These are phyloP conservation scores for Okamejei kenojei DNA, from an alignment of 2,797 vertebrate species.

Conservation along the genomic window DNA sequence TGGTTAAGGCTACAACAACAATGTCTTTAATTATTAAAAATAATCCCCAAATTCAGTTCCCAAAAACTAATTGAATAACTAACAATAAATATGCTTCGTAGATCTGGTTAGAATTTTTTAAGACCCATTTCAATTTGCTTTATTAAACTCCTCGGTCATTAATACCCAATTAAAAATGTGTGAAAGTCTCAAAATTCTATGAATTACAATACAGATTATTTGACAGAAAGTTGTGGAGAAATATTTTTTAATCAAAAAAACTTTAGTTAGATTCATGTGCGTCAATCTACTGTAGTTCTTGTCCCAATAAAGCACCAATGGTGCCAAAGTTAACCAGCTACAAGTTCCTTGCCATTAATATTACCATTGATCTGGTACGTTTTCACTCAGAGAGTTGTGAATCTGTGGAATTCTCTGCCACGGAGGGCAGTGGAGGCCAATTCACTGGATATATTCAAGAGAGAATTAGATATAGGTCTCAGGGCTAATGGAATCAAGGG, in stretches of 20 bases:
- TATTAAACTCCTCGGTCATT: background rate
- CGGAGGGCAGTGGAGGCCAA: no score
- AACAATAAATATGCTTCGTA: background rate
- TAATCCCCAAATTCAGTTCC: background rate
- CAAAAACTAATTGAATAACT: slow-evolving; percentile 23
- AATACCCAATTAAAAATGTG: background rate
- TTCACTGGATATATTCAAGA: no score
- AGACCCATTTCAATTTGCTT: background rate
- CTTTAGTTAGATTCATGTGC: background rate
- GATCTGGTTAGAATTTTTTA: background rate
- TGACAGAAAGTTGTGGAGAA: background rate
- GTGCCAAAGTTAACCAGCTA: no score
- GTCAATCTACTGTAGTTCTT: background rate
- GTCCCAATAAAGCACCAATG: no score
- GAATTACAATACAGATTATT: background rate
- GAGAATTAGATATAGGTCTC: no score
- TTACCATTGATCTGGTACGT: no score
- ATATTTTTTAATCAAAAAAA: background rate
- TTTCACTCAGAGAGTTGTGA: no score
- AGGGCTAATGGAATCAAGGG: no score
- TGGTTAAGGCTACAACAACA: background rate
- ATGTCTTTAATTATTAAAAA: slow-evolving; percentile 14
- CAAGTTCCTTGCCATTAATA: no score
- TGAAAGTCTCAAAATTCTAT: background rate
- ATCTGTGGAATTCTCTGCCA: no score